These are phyloP conservation scores for Aplodontia rufa DNA, from an alignment of 2,113 vertebrate species.

Conservation along the genomic window DNA sequence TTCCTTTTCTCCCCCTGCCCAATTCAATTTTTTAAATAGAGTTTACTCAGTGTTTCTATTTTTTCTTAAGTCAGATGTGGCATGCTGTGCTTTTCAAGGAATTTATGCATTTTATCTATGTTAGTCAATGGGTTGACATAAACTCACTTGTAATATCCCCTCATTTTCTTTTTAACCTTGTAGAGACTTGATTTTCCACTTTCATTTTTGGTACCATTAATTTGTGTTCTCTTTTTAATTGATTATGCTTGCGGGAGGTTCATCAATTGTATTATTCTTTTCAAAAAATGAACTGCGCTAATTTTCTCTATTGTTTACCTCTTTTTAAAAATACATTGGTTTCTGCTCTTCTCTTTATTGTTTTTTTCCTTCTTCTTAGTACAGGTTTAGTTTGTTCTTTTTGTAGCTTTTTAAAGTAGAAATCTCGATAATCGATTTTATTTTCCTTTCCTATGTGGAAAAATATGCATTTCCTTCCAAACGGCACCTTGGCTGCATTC, in stretches of 20 bases:
- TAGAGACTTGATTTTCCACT: neutral
- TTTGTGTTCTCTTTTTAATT: neutral
- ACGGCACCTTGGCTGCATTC: neutral
- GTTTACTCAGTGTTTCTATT: neutral
- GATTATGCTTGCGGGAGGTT: neutral
- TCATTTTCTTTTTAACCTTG: neutral
- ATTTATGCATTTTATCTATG: neutral
- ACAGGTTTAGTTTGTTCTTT: neutral
- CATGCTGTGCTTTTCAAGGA: conserved; percentile 19
- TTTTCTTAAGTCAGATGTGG: neutral
- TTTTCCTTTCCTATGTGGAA: neutral
- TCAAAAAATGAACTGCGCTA: neutral
- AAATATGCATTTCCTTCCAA: neutral
- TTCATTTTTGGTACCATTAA: neutral
- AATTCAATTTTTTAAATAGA: neutral
- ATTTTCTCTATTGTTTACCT: neutral
- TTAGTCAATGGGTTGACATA: neutral
- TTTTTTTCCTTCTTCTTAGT: neutral
- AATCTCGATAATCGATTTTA: neutral
- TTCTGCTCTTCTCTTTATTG: neutral
- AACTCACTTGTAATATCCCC: neutral
- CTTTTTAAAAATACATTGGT: neutral
- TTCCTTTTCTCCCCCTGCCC: neutral
- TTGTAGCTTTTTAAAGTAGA: neutral
- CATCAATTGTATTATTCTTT: neutral